Evolutionary conservation across 2,888 invertebrate genomes (phyloP).

Genomic region (Chironomus riparius): DNA sequence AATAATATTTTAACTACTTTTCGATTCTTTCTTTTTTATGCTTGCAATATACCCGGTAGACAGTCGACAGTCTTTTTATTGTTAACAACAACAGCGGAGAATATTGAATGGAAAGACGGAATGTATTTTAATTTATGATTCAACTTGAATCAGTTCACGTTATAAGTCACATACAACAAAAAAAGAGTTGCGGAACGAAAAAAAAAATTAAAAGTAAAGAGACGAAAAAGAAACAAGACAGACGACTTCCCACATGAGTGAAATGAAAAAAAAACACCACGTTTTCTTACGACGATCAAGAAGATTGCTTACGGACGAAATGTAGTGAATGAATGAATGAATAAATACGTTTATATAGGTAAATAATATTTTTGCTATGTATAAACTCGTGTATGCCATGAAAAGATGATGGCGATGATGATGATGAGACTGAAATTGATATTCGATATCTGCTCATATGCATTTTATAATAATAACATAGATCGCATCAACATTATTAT

Average conservation of each 20-base stretch:
- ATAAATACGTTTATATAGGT: too few species aligned
- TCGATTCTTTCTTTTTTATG: not conserved
- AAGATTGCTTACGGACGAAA: not conserved
- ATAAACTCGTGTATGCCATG: too few species aligned
- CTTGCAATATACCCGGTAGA: not conserved
- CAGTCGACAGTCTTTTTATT: not conserved
- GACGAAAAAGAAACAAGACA: conserved; percentile 11
- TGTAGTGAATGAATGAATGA: not conserved
- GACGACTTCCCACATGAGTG: conserved; percentile 24
- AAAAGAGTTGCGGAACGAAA: not conserved
- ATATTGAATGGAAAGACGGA: not conserved
- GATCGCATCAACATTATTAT: too few species aligned
- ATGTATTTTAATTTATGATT: conserved; percentile 2
- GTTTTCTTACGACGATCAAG: not conserved
- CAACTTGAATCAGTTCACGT: not conserved
- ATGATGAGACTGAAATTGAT: too few species aligned
- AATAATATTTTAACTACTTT: not conserved
- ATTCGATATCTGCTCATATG: too few species aligned
- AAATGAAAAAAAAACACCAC: not conserved
- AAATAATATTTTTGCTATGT: too few species aligned
- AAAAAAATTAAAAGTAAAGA: not conserved
- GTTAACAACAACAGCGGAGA: not conserved
- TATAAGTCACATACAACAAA: not conserved
- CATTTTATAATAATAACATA: too few species aligned
- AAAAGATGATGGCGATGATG: too few species aligned